Conservation (phyloP, 2,113 vertebrate species). For the Ibidorhyncha struthersii region DNA sequence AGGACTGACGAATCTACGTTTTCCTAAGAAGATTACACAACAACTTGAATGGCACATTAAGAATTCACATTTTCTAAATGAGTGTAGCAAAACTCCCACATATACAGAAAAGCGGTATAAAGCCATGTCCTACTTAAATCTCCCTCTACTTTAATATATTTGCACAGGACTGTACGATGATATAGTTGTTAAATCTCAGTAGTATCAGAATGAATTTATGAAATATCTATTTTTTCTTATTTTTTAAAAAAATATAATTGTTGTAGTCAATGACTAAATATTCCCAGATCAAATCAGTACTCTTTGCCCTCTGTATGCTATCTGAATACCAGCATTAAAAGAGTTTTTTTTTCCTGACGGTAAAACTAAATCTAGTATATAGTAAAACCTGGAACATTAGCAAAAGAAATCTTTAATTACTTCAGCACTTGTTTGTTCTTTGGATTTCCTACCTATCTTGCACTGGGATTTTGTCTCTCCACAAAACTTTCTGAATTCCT, state of each 20-base stretch:
- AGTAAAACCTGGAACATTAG: not conserved
- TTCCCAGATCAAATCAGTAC: not conserved
- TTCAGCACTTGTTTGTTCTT: not conserved
- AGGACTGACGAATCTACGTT: not conserved
- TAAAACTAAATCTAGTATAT: not conserved
- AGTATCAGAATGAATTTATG: not conserved
- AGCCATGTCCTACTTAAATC: not conserved
- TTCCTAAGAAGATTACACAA: not conserved
- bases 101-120: not conserved
- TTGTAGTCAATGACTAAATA: not conserved
- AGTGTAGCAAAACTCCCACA: not conserved
- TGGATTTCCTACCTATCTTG: not conserved
- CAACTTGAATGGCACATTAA: not conserved
- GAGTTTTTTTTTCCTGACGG: accelerated
- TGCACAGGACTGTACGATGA: not conserved
- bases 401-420: not conserved
- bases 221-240: not conserved
- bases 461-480: not conserved
- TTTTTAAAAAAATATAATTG: not conserved
- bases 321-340: not conserved
- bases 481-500: not conserved
- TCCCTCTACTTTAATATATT: not conserved
- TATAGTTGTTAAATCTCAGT: not conserved
- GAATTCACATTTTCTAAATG: not conserved
- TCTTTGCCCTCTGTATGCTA: not conserved